phyloP scores from a whole-genome alignment of 2,797 vertebrate genomes.

The Anguilla megastoma region DNA sequence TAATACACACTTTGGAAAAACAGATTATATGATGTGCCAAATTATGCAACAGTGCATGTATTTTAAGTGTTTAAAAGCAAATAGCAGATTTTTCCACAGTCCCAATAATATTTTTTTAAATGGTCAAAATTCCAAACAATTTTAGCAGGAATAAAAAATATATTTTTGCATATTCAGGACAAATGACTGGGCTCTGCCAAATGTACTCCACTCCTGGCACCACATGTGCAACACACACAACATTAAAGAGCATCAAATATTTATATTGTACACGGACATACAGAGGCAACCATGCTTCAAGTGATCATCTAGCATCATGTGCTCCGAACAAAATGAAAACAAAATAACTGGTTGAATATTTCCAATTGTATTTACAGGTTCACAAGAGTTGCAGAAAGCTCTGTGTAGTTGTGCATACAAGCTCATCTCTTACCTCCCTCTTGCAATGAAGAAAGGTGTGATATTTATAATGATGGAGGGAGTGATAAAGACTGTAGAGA shows the following conservation, averaged over 20 bases:
- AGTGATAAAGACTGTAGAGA: constrained; percentile 90
- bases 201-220: not conserved
- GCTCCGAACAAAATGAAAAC: not conserved
- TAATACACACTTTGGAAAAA: too few relatives aligned
- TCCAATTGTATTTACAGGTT: not conserved
- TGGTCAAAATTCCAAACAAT: too few relatives aligned
- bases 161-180: too few relatives aligned
- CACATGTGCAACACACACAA: not conserved
- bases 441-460: constrained; percentile 95
- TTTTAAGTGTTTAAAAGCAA: too few relatives aligned
- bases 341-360: not conserved
- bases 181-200: not conserved
- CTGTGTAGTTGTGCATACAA: not conserved
- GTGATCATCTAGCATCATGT: not conserved
- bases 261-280: constrained; percentile 28
- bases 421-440: constrained; percentile 78
- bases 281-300: not conserved
- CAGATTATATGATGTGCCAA: too few relatives aligned
- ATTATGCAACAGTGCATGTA: too few relatives aligned
- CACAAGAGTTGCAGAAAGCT: not conserved
- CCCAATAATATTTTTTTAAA: too few relatives aligned
- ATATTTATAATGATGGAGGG: constrained; percentile 94
- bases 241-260: not conserved
- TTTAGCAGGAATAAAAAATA: too few relatives aligned
- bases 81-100: too few relatives aligned